A percentile compares a stretch with the other conserved stretches of the same genome.
phyloP scores from a whole-genome alignment of 1,140 invertebrate genomes.

The Papilio xuthus region DNA sequence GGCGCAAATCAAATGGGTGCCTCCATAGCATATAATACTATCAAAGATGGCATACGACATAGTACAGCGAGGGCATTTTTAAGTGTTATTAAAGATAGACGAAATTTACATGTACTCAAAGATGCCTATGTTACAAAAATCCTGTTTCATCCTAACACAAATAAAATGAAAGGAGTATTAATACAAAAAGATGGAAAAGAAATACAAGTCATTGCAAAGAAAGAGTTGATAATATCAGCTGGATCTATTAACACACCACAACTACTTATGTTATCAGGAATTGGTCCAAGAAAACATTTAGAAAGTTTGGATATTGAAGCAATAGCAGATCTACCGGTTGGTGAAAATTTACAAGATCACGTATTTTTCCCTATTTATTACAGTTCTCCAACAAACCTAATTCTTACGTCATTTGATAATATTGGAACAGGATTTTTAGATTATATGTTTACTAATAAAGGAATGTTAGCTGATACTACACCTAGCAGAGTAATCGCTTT shows the following conservation, averaged over 20 bases:
- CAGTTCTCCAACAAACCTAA: constrained; percentile 41
- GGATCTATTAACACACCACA: constrained; percentile 80
- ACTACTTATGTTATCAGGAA: constrained; percentile 66
- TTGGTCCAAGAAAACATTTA: constrained; percentile 65
- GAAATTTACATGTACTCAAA: constrained; percentile 89
- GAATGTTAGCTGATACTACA: background rate
- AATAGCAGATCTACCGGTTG: constrained; percentile 84
- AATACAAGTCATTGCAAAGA: constrained; percentile 50
- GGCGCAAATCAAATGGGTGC: constrained; percentile 89
- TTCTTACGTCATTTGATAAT: constrained; percentile 31
- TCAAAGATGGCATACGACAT: constrained; percentile 89
- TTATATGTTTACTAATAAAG: constrained; percentile 2
- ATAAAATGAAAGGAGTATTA: constrained; percentile 56
- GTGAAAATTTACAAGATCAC: constrained; percentile 86
- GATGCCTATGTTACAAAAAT: constrained; percentile 87
- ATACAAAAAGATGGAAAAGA: constrained; percentile 65
- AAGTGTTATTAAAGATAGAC: constrained; percentile 85
- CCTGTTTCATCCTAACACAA: constrained; percentile 83
- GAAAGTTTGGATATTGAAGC: constrained; percentile 71
- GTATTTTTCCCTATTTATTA: constrained; percentile 45
- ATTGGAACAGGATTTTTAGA: constrained; percentile 11
- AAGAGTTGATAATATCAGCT: constrained; percentile 81
- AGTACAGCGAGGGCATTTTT: constrained; percentile 93
- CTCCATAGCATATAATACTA: constrained; percentile 91
- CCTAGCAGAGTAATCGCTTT: constrained; percentile 27